Conservation (phyloP, 2,888 invertebrate genomes). For the Leucophenga montana region DNA sequence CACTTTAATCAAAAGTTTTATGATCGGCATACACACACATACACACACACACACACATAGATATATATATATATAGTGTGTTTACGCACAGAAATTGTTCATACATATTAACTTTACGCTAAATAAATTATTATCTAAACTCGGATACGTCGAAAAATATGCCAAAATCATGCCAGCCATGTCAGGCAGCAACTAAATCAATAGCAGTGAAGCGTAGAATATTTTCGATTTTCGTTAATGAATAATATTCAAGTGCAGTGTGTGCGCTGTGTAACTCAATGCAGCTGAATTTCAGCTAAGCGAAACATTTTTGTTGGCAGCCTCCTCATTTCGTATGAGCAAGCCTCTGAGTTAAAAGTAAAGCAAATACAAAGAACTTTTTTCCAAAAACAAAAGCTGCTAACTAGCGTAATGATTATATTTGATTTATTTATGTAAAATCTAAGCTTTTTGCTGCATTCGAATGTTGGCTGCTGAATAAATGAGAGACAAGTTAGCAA, state of each 20-base stretch:
- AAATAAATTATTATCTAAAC: constrained; percentile 56
- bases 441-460: too few species aligned
- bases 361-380: too few species aligned
- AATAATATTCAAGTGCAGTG: constrained; percentile 12
- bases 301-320: too few species aligned
- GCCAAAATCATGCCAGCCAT: not conserved
- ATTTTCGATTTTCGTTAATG: not conserved
- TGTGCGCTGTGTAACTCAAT: too few species aligned
- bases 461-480: too few species aligned
- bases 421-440: too few species aligned
- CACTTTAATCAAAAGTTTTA: constrained; percentile 65
- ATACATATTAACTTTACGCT: constrained; percentile 65
- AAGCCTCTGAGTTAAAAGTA: too few species aligned
- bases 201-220: constrained; percentile 35
- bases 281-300: not conserved
- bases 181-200: constrained; percentile 46
- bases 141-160: not conserved
- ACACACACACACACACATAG: not conserved
- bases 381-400: too few species aligned
- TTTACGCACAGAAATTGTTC: constrained; percentile 29
- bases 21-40: constrained; percentile 31
- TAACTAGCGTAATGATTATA: too few species aligned
- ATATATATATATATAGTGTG: not conserved
- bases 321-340: too few species aligned
- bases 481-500: too few species aligned